Evolutionary conservation across 2,888 invertebrate genomes (phyloP), one percentile per base, ranked within the genome.

Genomic region (Ophion obscuratus): DNA sequence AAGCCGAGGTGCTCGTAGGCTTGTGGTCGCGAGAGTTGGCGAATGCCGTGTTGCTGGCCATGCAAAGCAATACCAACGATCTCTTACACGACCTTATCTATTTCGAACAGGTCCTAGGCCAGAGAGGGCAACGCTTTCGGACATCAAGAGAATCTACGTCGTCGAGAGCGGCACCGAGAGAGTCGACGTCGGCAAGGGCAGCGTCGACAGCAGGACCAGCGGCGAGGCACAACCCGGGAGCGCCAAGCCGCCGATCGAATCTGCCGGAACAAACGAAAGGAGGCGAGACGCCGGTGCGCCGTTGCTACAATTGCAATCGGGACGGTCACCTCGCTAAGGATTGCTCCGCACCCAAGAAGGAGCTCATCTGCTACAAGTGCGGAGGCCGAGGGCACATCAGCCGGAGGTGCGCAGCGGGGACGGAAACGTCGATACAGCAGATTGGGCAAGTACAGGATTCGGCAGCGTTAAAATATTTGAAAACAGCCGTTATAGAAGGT

Each of bases 231-330:
- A 44, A 44, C 44, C 44, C 3, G 44, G 44, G 44, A 44, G 44
- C 2, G 44, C 44, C 44, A 36, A 9, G 7, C 3, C 17, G 27
- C 10, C 14, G 59, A 31, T 4, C 4, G 73, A 53, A 17, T 17
- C 17, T 4, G 7, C 20, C 17, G 36, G 14, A 24, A 40, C 11
- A 44, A 20, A 10, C 36, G 40, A 7, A 6, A 14, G n/a, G 11
- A 9, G 4, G 47, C 27, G 9, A 2, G 7, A n/a, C 10, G 20
- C 4, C 24, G 6, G 1, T 1, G 0, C 36, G 59, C 10, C 31
- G 47, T 62, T 83, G 78, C n/a, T 79, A 53, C 17, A 83, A 83
- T n/a, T 73, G 73, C n/a, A 20, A 36, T 0, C 71, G 62, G 24
- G n/a, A 4, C 20, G 73, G 61, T 1, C 73, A 73, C 11, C 36